Base-by-base conservation (phyloP, 2,797 vertebrate species). In the Pempheris klunzingeri region DNA sequence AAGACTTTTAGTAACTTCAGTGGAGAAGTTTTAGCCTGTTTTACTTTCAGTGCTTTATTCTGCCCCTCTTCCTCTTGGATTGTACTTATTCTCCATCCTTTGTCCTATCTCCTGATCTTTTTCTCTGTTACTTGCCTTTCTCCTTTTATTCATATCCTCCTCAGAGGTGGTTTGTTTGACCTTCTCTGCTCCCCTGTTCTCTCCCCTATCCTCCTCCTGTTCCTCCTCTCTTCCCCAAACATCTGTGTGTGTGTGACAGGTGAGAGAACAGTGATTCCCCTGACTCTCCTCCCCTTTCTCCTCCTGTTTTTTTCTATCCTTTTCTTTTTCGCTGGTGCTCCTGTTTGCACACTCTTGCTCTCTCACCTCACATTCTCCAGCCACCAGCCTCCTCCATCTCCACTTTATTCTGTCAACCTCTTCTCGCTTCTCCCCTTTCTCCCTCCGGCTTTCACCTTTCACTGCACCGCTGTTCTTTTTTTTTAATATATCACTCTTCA, bases 161-260 rank as follows among this genome's bases (percentile, higher is more conserved):
- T 73, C 74, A 57, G 64, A 85, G 77, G 74, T 81, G 61, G 54
- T 81, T 82, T 84, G 77, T 84, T 74, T 92, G 91, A 88, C 91
- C 90, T 93, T 90, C 83, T 81, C 65, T 57, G 70, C 65, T 76
- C 83, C 79, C 32, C 78, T 80, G 52, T 80, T 81, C 75, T 80
- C 78, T 74, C 71, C 78, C 69, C 68, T 65, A 38, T 90, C 90
- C 61, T 87, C 85, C 80, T 73, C 69, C 68, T 68, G 81, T 70
- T 90, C 72, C 84, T 65, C 24, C 36, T 86, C 66, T 82, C 83
- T 85, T 90, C 91, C 91, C 91, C 6, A 76, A 93, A 93, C 94
- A 95, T 95, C 94, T 95, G 94, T 90, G 92, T 84, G 92, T 84
- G 60, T 85, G 92, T 90, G 92, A 93, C 93, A 93, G 88, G 87